Evolutionary conservation across 2,888 invertebrate species (phyloP), one percentile per base, ranked within the genome.

Genomic region (Caenorhabditis drosophilae): DNA sequence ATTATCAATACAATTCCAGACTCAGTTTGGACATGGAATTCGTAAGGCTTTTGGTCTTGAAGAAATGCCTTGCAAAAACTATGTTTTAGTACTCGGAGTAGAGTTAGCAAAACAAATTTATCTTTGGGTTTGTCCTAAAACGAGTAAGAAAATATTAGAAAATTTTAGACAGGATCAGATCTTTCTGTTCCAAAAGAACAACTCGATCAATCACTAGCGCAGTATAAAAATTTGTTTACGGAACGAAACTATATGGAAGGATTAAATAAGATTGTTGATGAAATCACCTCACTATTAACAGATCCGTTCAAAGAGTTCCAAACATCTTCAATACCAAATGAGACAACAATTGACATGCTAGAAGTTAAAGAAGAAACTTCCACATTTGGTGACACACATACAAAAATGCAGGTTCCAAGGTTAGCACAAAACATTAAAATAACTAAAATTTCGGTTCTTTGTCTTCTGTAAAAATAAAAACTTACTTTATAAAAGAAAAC

Each of bases 171-270:
- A 34, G 81, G 81, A 2, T 68, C 76, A 0, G 72, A 79, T 47
- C 59, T 81, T 25, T 71, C 74, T 27, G 61, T 81, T 46, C 77
- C 80, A 16, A 48, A 74, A 42, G 73, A 80, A 41, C 56, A 72
- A 31, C 66, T 79, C 54, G 70, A 81, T 23, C 57, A 58, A 18
- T 66, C 77, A 1, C 60, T 80, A 56, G 68, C 61, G 22, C 69
- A 80, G 42, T 73, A 66, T 53, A 78, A 79, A 47, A 79, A 79
- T 31, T 44, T 79, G 4, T 83, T 82, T 57, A 71, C 69, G 22
- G 82, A 76, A 27, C 70, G 76, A 56, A 82, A 79, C 31, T 81
- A 78, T 50, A 81, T 79, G 78, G 82, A 83, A 27, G 80, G 71
- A 6, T 58, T 81, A 18, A 82, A 78, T 53, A 77, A 82, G 45